Evolutionary conservation across 1,140 invertebrate species (phyloP).

Genomic region (Apis mellifera): DNA sequence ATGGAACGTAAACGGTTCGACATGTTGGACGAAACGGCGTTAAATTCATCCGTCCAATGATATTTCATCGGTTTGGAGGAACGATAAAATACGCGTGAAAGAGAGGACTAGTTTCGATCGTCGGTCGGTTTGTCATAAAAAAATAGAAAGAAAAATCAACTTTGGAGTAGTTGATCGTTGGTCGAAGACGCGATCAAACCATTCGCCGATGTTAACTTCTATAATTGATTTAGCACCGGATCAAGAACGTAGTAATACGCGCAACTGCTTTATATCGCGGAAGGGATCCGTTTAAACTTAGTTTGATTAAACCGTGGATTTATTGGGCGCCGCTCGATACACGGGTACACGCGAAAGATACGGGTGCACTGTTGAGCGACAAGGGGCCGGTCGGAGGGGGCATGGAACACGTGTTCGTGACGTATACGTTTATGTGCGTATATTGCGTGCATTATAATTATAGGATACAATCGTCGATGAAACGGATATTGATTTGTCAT

Average conservation of each 20-base stretch:
- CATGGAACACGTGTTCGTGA: slow-evolving; percentile 26
- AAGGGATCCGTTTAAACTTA: slow-evolving; percentile 76
- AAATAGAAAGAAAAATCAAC: background rate
- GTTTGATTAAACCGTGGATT: slow-evolving; percentile 79
- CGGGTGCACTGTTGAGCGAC: slow-evolving; percentile 40
- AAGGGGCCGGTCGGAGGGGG: slow-evolving; percentile 26
- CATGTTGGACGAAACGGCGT: background rate
- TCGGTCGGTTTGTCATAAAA: too few relatives aligned
- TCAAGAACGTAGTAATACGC: slow-evolving; percentile 76
- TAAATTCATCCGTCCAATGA: background rate
- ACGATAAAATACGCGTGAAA: background rate
- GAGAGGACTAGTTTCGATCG: too few relatives aligned
- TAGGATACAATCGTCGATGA: slow-evolving; percentile 43
- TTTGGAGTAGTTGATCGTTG: background rate
- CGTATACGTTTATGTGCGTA: background rate
- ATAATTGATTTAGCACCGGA: slow-evolving; percentile 79
- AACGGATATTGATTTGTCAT: too few relatives aligned
- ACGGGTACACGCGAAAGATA: slow-evolving; percentile 60
- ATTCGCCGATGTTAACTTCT: slow-evolving; percentile 62
- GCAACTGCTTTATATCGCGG: slow-evolving; percentile 71
- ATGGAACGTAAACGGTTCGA: background rate
- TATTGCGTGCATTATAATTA: too few relatives aligned
- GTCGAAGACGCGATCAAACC: background rate
- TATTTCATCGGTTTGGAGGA: background rate
- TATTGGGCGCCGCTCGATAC: slow-evolving; percentile 71